Base-by-base conservation (phyloP, 2,888 invertebrate species). In the Colletes collaris region DNA sequence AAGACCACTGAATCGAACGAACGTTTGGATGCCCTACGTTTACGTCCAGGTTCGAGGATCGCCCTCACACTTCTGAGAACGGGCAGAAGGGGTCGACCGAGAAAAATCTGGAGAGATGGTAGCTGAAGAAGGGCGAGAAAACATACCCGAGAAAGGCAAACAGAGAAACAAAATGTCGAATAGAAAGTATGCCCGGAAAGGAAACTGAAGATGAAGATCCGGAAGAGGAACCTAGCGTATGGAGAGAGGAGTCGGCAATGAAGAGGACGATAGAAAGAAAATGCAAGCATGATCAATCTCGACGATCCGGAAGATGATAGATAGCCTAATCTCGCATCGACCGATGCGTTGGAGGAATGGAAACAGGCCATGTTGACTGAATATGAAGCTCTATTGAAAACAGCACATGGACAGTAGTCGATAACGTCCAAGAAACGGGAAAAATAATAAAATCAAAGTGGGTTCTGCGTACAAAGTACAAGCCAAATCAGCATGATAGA, bases 391-490 rank as follows among this genome's bases (percentile, higher is more conserved):
- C 3, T 74, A 49, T 46, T 62, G 13, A 67, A 37, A 63, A 74
- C 4, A 5, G 37, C 11, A 49, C 62, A 2, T 74, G 59, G 27
- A n/a, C 37, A 8, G 7, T 74, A 1, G 74, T 74, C 0, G 49
- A 63, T 11, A n/a, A n/a, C 49, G 53, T 1, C 71, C 64, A 3
- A 49, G 4, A 16, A 27, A 56, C 11, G n/a, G 6, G 16, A 16
- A 71, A 71, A 11, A 40, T 71, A 8, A 62, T 74, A 46, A 49
- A n/a, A n/a, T n/a, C n/a, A n/a, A n/a, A n/a, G n/a, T n/a, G n/a
- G n/a, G n/a, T n/a, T n/a, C n/a, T n/a, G 10, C 52, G 13, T 1
- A 62, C 59, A 6, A 74, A 74, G 35, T 35, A 35, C 13, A 37
- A 67, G 3, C 37, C 46, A 2, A 55, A 67, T n/a, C 55, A 62